Base-by-base conservation (phyloP, 2,888 invertebrate genomes). In the Chelonus formosanus region DNA sequence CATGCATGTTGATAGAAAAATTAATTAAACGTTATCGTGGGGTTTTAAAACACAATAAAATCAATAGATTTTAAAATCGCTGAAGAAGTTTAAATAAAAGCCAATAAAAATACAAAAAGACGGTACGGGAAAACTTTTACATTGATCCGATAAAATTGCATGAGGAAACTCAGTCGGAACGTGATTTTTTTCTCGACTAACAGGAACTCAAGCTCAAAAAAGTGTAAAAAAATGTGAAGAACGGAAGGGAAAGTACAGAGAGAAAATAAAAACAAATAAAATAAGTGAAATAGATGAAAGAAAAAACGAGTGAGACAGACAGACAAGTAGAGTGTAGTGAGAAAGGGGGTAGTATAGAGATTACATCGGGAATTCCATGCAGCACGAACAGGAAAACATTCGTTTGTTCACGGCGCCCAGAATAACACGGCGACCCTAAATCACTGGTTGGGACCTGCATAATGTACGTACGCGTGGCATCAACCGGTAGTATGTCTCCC, bases 381-480 rank as follows among this genome's bases (percentile, higher is more conserved):
- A 66, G 62, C 73, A 70, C 72, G 74, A 78, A 76, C 78, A 76
- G 78, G 77, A 78, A 78, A 78, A 75, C 78, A 75, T 78, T 74
- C 75, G 75, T 78, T 77, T 76, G 76, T 77, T 74, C 75, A 70
- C 73, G 67, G 66, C 63, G 63, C 71, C 71, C 70, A 67, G 71
- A 73, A 73, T 73, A 71, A 73, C 73, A 70, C 70, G 68, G 65
- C 68, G 68, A 67, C 71, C 69, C 69, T 73, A 73, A 73, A 72
- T 70, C 71, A 73, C 73, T 68, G 68, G 63, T 67, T 68, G 71
- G 59, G 65, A 63, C 48, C 71, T 68, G 71, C 43, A 63, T 63
- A 64, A 67, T 62, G 40, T 44, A 52, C 40, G 34, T 61, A 59
- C 53, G 56, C 44, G 31, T 60, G 54, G 44, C 60, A 60, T 52